Base-by-base conservation (phyloP, 2,888 invertebrate genomes). In the Aphidoletes aphidimyza region DNA sequence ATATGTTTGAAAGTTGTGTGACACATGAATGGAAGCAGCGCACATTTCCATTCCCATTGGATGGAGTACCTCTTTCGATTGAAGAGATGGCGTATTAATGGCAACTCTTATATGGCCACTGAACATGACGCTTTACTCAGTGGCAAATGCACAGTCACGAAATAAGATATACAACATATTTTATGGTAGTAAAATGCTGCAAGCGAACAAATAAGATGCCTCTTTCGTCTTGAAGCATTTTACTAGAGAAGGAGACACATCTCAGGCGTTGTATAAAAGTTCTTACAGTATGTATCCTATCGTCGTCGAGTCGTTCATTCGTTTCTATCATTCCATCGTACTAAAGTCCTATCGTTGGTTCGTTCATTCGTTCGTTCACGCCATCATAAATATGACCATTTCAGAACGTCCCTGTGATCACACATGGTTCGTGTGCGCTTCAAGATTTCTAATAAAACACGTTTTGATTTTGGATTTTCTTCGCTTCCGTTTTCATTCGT, bases 31-130 rank as follows among this genome's bases (percentile, higher is more conserved):
- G 30, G 69, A 30, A 14, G 2, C n/a, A n/a, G n/a, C n/a, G n/a
- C n/a, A n/a, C 34, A 69, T 30, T 69, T 26, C 19, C 69, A 69
- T 30, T 26, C 69, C 69, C 69, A 30, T 69, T 14, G 14, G 30
- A 30, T 3, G 26, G 22, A 69, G 34, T 47, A 47, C 47, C 54
- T 26, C 22, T 54, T 54, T 19, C 11, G 54, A 26, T 22, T 30
- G 69, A 69, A 30, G 30, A 81, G 37, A 81, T 81, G 0, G 81
- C 19, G 11, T n/a, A 81, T 37, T 81, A 37, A 81, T 81, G 8
- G 81, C n/a, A 30, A 19, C 37, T 81, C 81, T 81, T 81, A 81
- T 81, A 81, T 81, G 81, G 81, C 37, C 30, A 69, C n/a, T 69
- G 69, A 30, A 30, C 30, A 69, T 69, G 30, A 69, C 17, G 69